These are phyloP conservation scores for Hiodon tergisus DNA, from an alignment of 2,113 vertebrate genomes.

Conservation along the genomic window DNA sequence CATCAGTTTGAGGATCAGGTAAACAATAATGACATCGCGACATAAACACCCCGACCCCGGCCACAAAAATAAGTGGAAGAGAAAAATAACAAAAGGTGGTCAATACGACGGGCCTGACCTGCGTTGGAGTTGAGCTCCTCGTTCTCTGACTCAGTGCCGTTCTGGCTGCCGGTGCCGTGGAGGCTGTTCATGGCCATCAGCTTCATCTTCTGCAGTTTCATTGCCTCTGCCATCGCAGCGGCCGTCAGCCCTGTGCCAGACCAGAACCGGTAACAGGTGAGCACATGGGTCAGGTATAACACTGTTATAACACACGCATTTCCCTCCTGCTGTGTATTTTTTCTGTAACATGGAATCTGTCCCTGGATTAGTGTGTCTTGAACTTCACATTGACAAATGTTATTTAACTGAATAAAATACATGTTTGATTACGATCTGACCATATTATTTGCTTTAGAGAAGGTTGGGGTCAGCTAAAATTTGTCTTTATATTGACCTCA, in stretches of 20 bases:
- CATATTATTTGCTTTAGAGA: background rate
- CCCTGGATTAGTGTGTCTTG: too few relatives aligned
- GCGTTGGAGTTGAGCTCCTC: slow-evolving; percentile 77
- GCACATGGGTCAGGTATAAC: slow-evolving; percentile 3
- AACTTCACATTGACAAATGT: background rate
- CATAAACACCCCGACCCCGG: too few relatives aligned
- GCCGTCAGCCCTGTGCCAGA: slow-evolving; percentile 72
- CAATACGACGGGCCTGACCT: slow-evolving; percentile 47
- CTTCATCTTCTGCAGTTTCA: slow-evolving; percentile 89
- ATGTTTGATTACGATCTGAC: background rate
- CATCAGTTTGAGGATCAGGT: background rate
- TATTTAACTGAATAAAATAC: background rate
- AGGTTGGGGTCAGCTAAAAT: background rate
- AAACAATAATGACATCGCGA: too few relatives aligned
- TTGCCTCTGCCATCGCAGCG: slow-evolving; percentile 80
- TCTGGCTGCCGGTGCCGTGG: slow-evolving; percentile 74
- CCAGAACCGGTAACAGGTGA: slow-evolving; percentile 21
- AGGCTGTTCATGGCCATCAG: slow-evolving; percentile 80
- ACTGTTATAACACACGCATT: background rate
- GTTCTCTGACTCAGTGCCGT: slow-evolving; percentile 74
- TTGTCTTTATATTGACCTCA: too few relatives aligned
- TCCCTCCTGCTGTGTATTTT: background rate
- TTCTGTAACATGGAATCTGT: too few relatives aligned
- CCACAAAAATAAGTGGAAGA: too few relatives aligned
- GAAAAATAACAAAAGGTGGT: too few relatives aligned